phyloP scores from a whole-genome alignment of 2,888 invertebrate genomes.

The Leptinotarsa juncta region DNA sequence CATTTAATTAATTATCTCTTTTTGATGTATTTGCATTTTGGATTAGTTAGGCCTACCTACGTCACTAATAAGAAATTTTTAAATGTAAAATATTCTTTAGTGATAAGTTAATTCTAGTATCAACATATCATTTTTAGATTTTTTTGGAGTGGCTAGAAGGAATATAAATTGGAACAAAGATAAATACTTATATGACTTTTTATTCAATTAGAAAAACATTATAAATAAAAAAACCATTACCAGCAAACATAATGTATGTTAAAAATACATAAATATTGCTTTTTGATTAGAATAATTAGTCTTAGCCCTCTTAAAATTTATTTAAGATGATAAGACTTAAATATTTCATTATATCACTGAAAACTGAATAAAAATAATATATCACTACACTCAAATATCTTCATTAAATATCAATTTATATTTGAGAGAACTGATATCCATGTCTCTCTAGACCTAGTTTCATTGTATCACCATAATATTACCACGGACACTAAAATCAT shows the following conservation, averaged over 20 bases:
- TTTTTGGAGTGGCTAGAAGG: neutral
- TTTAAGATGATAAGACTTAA: constrained; percentile 55
- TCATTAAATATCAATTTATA: neutral
- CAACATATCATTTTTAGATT: too few relatives aligned
- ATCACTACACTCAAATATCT: constrained; percentile 9
- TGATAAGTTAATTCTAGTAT: neutral
- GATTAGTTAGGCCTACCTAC: too few relatives aligned
- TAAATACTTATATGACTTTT: constrained; percentile 14
- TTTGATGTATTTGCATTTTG: too few relatives aligned
- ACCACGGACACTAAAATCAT: too few relatives aligned
- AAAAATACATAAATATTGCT: constrained; percentile 58
- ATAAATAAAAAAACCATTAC: constrained; percentile 50
- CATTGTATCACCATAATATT: too few relatives aligned
- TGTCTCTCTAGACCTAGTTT: too few relatives aligned
- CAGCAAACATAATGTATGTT: constrained; percentile 59
- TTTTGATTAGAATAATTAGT: constrained; percentile 48
- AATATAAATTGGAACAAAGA: neutral
- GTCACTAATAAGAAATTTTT: too few relatives aligned
- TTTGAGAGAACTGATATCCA: too few relatives aligned
- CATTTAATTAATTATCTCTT: too few relatives aligned
- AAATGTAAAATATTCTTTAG: neutral
- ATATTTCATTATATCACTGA: constrained; percentile 29
- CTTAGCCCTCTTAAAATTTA: constrained; percentile 53
- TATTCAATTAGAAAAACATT: constrained; percentile 30
- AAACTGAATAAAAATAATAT: constrained; percentile 35